These are phyloP conservation scores for Ceratotherium simum DNA, from an alignment of 2,113 vertebrate genomes.

Conservation along the genomic window DNA sequence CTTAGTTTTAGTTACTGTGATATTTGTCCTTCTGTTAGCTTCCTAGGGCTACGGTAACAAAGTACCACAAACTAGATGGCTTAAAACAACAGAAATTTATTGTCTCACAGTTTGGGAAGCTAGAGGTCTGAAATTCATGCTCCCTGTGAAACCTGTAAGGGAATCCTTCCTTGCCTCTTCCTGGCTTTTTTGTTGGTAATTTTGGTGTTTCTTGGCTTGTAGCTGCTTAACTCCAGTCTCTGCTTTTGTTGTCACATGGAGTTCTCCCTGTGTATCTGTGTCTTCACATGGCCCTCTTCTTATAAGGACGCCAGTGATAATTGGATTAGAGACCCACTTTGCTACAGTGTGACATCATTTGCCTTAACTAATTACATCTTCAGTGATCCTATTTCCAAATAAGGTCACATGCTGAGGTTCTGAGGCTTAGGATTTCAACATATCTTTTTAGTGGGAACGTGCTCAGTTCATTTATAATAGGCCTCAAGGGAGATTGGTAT, in stretches of 20 bases:
- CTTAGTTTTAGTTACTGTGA: constrained; percentile 28
- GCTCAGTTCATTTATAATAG: neutral
- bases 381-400: neutral
- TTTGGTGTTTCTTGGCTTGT: neutral
- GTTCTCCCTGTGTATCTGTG: neutral
- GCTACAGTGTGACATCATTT: neutral
- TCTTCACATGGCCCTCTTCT: neutral
- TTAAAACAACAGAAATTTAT: neutral
- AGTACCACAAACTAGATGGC: neutral
- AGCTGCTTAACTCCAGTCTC: neutral
- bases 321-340: neutral
- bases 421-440: neutral
- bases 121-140: neutral
- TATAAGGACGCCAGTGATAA: neutral
- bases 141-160: neutral
- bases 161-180: neutral
- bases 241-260: neutral
- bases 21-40: constrained; percentile 27
- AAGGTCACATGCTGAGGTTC: neutral
- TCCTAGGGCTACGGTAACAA: neutral
- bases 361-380: neutral
- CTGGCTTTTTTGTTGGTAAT: neutral
- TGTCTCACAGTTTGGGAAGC: neutral
- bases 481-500: neutral
- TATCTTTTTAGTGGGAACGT: neutral